These are phyloP conservation scores for Oligia strigilis DNA, from an alignment of 2,888 invertebrate species.

Conservation along the genomic window DNA sequence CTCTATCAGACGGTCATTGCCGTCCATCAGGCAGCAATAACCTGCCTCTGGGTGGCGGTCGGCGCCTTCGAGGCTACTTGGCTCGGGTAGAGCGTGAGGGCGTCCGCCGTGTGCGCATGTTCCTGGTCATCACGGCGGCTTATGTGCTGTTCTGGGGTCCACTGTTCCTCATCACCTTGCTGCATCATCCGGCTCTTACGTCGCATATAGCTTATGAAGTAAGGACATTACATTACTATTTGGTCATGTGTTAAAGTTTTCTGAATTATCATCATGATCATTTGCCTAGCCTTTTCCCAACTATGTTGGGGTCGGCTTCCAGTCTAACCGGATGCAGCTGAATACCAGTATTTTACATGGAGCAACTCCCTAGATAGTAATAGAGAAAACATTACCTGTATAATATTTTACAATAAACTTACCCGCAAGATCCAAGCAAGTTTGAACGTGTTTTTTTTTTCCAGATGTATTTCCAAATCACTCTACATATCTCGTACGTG, in stretches of 20 bases:
- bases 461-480: conserved; percentile 92
- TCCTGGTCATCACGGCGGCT: conserved; percentile 95
- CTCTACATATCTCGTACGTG: conserved; percentile 96
- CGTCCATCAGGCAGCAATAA: conserved; percentile 80
- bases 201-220: conserved; percentile 94
- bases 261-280: too few species aligned
- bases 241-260: not conserved
- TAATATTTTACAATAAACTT: not conserved
- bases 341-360: too few species aligned
- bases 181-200: conserved; percentile 94
- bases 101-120: conserved; percentile 95
- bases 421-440: not conserved
- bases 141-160: conserved; percentile 98
- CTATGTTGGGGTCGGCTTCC: too few species aligned
- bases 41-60: conserved; percentile 92
- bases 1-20: conserved; percentile 81
- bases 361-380: too few species aligned
- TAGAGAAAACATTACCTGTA: too few species aligned
- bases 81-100: conserved; percentile 95
- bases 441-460: conserved; percentile 14
- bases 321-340: too few species aligned
- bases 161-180: conserved; percentile 95
- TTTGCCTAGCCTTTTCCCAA: too few species aligned
- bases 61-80: conserved; percentile 94
- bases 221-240: conserved; percentile 46